Evolutionary conservation across 2,797 vertebrate species (phyloP).

Genomic region (Oceanodroma leucorhoa): DNA sequence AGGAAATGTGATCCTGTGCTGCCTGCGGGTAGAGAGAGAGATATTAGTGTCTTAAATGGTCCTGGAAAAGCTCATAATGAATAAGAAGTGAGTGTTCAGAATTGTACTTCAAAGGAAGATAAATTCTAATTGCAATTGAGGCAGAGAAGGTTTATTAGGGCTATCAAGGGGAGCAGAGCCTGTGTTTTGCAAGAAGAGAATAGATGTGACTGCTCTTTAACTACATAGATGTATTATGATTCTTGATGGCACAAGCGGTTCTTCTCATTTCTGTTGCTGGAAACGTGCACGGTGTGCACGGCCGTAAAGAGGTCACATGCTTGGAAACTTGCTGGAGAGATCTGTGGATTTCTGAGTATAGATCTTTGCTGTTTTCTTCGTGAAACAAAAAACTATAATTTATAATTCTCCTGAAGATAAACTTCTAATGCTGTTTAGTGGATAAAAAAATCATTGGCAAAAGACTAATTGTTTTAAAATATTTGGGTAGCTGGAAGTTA

Average conservation of each 20-base stretch:
- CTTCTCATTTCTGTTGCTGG: background rate
- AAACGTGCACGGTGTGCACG: accelerated
- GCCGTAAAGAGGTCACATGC: background rate
- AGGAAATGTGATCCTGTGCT: conserved; percentile 25
- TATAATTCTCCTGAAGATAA: background rate
- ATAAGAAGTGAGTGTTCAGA: conserved; percentile 46
- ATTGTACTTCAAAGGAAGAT: conserved; percentile 58
- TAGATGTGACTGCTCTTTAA: background rate
- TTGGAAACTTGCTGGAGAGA: background rate
- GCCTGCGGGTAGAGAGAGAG: background rate
- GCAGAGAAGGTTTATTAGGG: background rate
- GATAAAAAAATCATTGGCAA: background rate
- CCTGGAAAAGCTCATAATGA: conserved; percentile 62
- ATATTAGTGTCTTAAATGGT: conserved; percentile 35
- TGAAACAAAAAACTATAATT: background rate
- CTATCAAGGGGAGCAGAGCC: background rate
- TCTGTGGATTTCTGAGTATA: background rate
- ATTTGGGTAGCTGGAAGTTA: background rate
- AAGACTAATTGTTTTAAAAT: background rate
- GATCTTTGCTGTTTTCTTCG: background rate
- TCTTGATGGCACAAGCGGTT: background rate
- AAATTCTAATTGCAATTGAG: conserved; percentile 48
- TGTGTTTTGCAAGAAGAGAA: background rate
- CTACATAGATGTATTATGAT: background rate
- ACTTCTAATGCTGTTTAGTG: background rate